Evolutionary conservation across 2,797 vertebrate genomes (phyloP).

Genomic region (Sebastes taczanowskii): DNA sequence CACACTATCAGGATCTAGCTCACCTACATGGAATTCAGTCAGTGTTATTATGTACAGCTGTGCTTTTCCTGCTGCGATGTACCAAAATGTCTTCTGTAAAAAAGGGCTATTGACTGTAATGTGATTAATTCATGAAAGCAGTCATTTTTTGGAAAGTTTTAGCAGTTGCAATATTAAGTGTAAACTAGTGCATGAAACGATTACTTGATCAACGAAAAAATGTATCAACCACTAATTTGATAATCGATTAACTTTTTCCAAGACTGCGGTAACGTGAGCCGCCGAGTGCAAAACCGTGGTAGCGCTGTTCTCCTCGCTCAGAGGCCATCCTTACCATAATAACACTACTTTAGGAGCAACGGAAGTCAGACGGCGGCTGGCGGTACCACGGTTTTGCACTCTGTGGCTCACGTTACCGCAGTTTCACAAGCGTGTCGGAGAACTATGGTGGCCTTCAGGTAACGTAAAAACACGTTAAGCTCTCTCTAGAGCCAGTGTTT

Average conservation of each 20-base stretch:
- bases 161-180: background rate
- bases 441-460: too few relatives aligned
- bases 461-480: too few relatives aligned
- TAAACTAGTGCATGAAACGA: background rate
- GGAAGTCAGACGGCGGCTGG: too few relatives aligned
- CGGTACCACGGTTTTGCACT: too few relatives aligned
- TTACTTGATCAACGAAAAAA: background rate
- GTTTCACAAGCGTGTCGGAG: too few relatives aligned
- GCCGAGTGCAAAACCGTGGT: too few relatives aligned
- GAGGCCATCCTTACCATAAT: too few relatives aligned
- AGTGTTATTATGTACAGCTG: background rate
- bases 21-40: background rate
- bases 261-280: too few relatives aligned
- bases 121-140: background rate
- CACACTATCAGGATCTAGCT: background rate
- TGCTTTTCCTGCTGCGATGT: background rate
- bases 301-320: too few relatives aligned
- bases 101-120: background rate
- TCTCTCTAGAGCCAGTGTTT: too few relatives aligned
- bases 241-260: background rate
- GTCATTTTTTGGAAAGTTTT: background rate
- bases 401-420: too few relatives aligned
- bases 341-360: too few relatives aligned
- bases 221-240: background rate
- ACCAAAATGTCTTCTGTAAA: background rate